These are phyloP conservation scores for Carapus acus DNA, from an alignment of 2,797 vertebrate genomes.

Conservation along the genomic window DNA sequence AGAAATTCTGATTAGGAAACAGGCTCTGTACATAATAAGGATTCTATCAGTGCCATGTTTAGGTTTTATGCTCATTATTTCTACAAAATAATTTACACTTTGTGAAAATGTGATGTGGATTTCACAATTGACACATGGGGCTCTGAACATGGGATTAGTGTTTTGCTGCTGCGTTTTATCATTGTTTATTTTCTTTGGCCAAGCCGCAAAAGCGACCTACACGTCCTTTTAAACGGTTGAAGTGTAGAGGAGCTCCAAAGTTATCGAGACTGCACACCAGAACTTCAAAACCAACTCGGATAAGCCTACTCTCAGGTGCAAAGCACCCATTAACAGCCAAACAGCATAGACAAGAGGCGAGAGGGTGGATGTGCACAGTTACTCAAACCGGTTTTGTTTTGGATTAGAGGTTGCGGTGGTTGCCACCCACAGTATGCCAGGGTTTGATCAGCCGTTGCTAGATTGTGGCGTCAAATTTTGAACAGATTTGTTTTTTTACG, in stretches of 20 bases:
- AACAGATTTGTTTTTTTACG: slow-evolving; percentile 45
- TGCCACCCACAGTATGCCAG: slow-evolving; percentile 50
- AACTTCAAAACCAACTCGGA: slow-evolving; percentile 6
- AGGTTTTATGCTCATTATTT: too few species aligned
- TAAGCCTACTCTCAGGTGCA: slow-evolving; percentile 13
- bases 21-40: too few species aligned
- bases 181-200: too few species aligned
- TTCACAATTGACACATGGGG: too few species aligned
- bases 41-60: too few species aligned
- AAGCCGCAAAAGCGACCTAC: too few species aligned
- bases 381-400: slow-evolving; percentile 55
- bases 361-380: slow-evolving; percentile 40
- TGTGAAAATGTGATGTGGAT: too few species aligned
- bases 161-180: too few species aligned
- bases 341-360: slow-evolving; percentile 37
- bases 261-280: slow-evolving; percentile 1
- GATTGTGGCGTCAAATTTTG: slow-evolving; percentile 60
- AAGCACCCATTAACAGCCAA: slow-evolving; percentile 31
- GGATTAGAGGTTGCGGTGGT: slow-evolving; percentile 57
- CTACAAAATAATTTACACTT: too few species aligned
- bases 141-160: too few species aligned
- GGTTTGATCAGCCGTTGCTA: slow-evolving; percentile 56
- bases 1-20: too few species aligned
- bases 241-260: not conserved
- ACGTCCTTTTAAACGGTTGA: not conserved